Evolutionary conservation across 2,797 vertebrate genomes (phyloP).

Genomic region (Babyrousa celebensis): DNA sequence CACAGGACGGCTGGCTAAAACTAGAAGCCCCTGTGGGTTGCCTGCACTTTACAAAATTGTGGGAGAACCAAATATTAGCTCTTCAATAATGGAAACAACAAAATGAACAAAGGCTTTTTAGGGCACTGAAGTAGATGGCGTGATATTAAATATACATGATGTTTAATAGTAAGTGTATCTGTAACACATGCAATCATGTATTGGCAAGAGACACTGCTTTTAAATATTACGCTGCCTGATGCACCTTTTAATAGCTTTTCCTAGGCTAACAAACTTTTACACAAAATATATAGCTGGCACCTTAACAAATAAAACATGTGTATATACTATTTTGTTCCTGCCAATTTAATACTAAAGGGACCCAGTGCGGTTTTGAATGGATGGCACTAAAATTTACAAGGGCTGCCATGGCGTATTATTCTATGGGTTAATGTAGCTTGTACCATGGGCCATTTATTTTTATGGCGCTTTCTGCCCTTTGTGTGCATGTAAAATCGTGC

Average conservation of each 20-base stretch:
- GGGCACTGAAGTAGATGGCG: slow-evolving; percentile 48
- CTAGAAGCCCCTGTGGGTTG: slow-evolving; percentile 67
- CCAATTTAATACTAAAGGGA: slow-evolving; percentile 78
- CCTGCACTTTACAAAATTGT: slow-evolving; percentile 68
- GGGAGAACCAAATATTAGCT: slow-evolving; percentile 51
- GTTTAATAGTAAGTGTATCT: slow-evolving; percentile 76
- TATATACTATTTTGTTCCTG: slow-evolving; percentile 75
- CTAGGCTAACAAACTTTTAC: slow-evolving; percentile 67
- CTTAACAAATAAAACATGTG: slow-evolving; percentile 77
- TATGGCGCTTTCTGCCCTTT: slow-evolving; percentile 77
- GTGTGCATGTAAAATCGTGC: slow-evolving; percentile 54
- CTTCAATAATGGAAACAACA: slow-evolving; percentile 78
- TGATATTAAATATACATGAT: slow-evolving; percentile 84
- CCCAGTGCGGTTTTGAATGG: slow-evolving; percentile 63
- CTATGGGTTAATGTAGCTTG: slow-evolving; percentile 68
- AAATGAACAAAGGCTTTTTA: slow-evolving; percentile 77
- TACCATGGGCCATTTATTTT: slow-evolving; percentile 80
- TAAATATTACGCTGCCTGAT: slow-evolving; percentile 17
- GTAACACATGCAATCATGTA: slow-evolving; percentile 69
- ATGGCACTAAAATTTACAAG: slow-evolving; percentile 77
- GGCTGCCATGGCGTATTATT: slow-evolving; percentile 73
- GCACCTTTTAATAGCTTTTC: slow-evolving; percentile 52
- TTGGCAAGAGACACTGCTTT: slow-evolving; percentile 63
- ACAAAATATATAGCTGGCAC: slow-evolving; percentile 62
- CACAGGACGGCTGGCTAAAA: slow-evolving; percentile 57